Percentiles rank a stretch among this genome's conserved stretches.
These are phyloP conservation scores for Coleophora flavipennella DNA, from an alignment of 2,888 invertebrate species.

Conservation along the genomic window DNA sequence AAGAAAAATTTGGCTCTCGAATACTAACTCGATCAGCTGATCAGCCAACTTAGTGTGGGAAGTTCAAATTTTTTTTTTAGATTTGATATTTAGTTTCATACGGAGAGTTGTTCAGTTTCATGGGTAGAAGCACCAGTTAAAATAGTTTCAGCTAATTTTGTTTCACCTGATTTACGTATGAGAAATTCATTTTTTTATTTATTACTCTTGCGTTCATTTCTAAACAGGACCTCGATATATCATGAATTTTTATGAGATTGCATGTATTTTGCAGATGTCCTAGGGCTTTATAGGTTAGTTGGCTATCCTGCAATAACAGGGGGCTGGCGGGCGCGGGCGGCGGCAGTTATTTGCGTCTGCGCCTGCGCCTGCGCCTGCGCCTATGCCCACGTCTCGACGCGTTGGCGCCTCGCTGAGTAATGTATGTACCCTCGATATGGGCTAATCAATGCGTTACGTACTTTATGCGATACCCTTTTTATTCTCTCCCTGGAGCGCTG, in stretches of 20 bases:
- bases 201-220: too few relatives aligned
- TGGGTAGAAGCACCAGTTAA: too few relatives aligned
- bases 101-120: too few relatives aligned
- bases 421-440: conserved; percentile 43
- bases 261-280: conserved; percentile 26
- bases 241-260: conserved; percentile 26
- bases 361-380: conserved; percentile 13
- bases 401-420: conserved; percentile 57
- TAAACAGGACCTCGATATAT: neutral
- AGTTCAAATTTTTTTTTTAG: too few relatives aligned
- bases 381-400: conserved; percentile 8
- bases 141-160: too few relatives aligned
- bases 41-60: too few relatives aligned
- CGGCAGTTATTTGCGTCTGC: conserved; percentile 43
- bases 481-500: conserved; percentile 16
- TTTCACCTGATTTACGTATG: conserved; percentile 20
- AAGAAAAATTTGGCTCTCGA: too few relatives aligned
- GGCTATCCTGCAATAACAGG: conserved; percentile 26
- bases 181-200: conserved; percentile 18
- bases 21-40: too few relatives aligned
- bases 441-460: conserved; percentile 49
- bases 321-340: conserved; percentile 11
- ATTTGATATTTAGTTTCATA: too few relatives aligned
- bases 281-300: conserved; percentile 49
- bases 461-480: conserved; percentile 16